These are phyloP conservation scores for Corydoras sp. DNA, from an alignment of 2,113 vertebrate genomes.

Conservation along the genomic window DNA sequence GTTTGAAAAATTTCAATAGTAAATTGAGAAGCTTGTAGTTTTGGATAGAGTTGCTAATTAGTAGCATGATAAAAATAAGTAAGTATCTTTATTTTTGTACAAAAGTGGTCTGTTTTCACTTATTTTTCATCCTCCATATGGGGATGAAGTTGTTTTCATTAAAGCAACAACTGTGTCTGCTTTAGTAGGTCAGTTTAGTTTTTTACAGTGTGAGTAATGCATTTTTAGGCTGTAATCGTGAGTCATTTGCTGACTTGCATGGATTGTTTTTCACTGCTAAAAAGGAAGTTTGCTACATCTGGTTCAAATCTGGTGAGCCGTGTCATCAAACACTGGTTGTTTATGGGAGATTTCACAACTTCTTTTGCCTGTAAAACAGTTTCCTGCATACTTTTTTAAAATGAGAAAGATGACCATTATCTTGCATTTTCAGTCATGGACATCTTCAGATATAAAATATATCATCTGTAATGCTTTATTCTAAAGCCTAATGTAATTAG, in stretches of 20 bases:
- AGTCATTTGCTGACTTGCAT: conserved; percentile 26
- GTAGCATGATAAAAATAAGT: no score
- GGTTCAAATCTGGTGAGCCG: conserved; percentile 62
- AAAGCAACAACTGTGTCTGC: background rate
- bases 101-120: no score
- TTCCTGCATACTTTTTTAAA: conserved; percentile 17
- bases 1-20: no score
- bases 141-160: background rate
- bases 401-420: conserved; percentile 13
- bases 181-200: background rate
- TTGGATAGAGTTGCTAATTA: no score
- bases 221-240: conserved; percentile 19
- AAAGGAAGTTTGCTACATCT: conserved; percentile 58
- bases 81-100: no score
- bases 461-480: no score
- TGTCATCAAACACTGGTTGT: conserved; percentile 51
- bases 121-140: no score
- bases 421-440: background rate
- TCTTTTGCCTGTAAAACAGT: conserved; percentile 20
- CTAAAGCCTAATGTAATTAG: no score
- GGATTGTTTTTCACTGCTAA: conserved; percentile 45
- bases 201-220: conserved; percentile 4
- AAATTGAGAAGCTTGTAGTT: no score
- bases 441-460: no score
- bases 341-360: conserved; percentile 44